These are phyloP conservation scores for Psettodes erumei DNA, from an alignment of 2,113 vertebrate genomes.

Conservation along the genomic window DNA sequence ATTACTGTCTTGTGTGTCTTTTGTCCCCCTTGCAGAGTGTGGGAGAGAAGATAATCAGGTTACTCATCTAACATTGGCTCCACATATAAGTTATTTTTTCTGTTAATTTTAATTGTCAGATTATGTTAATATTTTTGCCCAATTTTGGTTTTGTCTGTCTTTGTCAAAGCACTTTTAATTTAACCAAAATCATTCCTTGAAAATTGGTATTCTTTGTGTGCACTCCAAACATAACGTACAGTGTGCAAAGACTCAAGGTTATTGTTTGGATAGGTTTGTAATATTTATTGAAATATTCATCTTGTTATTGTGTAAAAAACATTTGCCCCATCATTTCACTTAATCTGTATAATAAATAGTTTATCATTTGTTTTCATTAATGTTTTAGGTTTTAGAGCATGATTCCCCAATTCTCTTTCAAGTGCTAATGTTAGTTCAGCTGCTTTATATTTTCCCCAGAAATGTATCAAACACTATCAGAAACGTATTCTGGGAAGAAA, in stretches of 20 bases:
- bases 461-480: not conserved
- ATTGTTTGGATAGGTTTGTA: not conserved
- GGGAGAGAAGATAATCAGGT: conserved; percentile 92
- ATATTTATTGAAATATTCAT: not conserved
- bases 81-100: conserved; percentile 31
- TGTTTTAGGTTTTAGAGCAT: not conserved
- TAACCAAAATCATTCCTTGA: not conserved
- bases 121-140: not conserved
- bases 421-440: not conserved
- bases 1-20: too few species aligned
- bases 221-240: not conserved
- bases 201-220: not conserved
- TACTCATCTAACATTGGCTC: conserved; percentile 64
- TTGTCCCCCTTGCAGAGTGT: conserved; percentile 85
- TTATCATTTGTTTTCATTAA: not conserved
- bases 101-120: conserved; percentile 11
- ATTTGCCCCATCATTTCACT: not conserved
- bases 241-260: not conserved
- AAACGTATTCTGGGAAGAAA: conserved; percentile 18
- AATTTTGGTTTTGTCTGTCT: not conserved
- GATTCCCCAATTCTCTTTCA: not conserved
- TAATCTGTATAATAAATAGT: conserved; percentile 20
- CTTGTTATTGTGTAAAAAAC: not conserved
- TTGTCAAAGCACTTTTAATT: conserved; percentile 1
- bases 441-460: not conserved